Conservation (phyloP, 2,888 invertebrate genomes). For the Zygothrica quintamaculata region DNA sequence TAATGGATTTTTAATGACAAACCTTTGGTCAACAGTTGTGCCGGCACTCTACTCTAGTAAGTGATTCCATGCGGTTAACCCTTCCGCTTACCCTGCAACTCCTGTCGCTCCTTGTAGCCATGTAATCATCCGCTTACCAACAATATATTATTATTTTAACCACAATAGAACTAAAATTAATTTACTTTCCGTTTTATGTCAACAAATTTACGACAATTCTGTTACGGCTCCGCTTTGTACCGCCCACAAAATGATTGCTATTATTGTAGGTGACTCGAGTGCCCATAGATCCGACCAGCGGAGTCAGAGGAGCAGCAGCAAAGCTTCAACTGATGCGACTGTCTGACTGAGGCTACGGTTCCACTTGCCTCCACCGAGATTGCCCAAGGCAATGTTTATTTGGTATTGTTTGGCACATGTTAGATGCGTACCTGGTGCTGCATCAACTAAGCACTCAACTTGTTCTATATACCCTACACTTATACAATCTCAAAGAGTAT, state of each 20-base stretch:
- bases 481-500: no score
- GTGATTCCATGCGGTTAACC: conserved; percentile 55
- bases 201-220: conserved; percentile 65
- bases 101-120: neutral
- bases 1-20: conserved; percentile 78
- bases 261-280: conserved; percentile 16
- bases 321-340: conserved; percentile 19
- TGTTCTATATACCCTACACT: no score
- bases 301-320: neutral
- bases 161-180: conserved; percentile 5
- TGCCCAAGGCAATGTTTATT: conserved; percentile 34
- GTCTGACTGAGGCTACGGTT: conserved; percentile 31
- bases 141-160: conserved; percentile 31
- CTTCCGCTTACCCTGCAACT: neutral
- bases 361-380: conserved; percentile 52
- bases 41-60: conserved; percentile 63
- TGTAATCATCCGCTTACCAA: conserved; percentile 26
- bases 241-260: conserved; percentile 67
- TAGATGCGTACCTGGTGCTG: conserved; percentile 12
- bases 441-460: neutral
- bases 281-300: no score
- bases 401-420: conserved; percentile 24
- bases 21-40: conserved; percentile 44
- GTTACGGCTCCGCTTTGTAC: conserved; percentile 59
- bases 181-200: conserved; percentile 45